phyloP scores from a whole-genome alignment of 1,140 invertebrate species.

The Nasonia giraulti region DNA sequence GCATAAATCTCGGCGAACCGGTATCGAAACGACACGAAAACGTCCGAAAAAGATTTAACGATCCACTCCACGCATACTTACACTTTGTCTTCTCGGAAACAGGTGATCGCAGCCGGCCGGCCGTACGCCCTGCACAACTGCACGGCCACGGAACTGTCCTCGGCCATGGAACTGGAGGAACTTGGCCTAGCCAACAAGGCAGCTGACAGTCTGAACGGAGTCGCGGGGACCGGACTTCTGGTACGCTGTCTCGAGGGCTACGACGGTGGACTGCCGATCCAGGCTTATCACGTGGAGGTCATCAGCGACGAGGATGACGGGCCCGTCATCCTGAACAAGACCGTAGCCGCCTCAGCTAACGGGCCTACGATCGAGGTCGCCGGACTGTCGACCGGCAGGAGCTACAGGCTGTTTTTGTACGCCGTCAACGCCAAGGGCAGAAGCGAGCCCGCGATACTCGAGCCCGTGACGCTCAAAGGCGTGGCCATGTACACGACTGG shows the following conservation, averaged over 20 bases:
- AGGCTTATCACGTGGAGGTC: conserved; percentile 86
- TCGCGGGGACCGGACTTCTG: conserved; percentile 74
- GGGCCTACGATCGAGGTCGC: conserved; percentile 82
- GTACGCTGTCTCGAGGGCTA: conserved; percentile 89
- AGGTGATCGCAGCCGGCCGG: conserved; percentile 79
- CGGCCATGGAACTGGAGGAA: conserved; percentile 61
- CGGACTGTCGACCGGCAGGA: conserved; percentile 85
- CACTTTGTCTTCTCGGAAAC: background rate
- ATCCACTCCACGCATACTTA: background rate
- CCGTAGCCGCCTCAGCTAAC: conserved; percentile 58
- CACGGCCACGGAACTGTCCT: conserved; percentile 74
- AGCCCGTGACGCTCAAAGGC: conserved; percentile 85
- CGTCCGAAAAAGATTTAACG: background rate
- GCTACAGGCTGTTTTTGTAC: conserved; percentile 85
- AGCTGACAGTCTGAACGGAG: conserved; percentile 43
- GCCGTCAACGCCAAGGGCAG: conserved; percentile 89
- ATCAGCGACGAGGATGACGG: conserved; percentile 69
- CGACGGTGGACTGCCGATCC: conserved; percentile 85
- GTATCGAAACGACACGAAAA: too few species aligned
- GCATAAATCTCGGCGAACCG: too few species aligned
- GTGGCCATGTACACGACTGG: conserved; percentile 79
- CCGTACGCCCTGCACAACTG: conserved; percentile 92
- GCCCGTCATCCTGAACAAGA: conserved; percentile 61
- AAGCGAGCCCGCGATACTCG: conserved; percentile 85
- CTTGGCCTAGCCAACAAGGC: conserved; percentile 54